Evolutionary conservation across 2,888 invertebrate species (phyloP).

Genomic region (Calephelis perditalis): DNA sequence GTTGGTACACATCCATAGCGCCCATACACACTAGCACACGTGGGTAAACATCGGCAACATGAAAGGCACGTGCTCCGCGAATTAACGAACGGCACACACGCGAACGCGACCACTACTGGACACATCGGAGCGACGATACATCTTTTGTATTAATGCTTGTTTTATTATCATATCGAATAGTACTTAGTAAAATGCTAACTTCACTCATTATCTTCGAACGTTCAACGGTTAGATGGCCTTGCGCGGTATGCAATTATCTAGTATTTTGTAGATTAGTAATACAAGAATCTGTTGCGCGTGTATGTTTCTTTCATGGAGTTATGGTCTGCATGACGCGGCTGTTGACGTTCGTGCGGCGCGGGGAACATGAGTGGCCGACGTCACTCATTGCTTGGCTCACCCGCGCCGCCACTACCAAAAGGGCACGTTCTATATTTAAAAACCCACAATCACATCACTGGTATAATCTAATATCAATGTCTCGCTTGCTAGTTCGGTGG

Average conservation of each 20-base stretch:
- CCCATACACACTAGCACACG: conserved; percentile 21
- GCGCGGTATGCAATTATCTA: conserved; percentile 21
- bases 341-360: conserved; percentile 71
- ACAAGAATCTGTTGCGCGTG: conserved; percentile 36
- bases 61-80: conserved; percentile 46
- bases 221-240: conserved; percentile 20
- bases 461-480: conserved; percentile 47
- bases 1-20: conserved; percentile 36
- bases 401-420: conserved; percentile 66
- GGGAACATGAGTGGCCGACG: conserved; percentile 67
- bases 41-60: conserved; percentile 31
- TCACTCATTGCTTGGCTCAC: conserved; percentile 67
- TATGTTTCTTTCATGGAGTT: conserved; percentile 35
- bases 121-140: conserved; percentile 45
- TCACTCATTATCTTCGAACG: conserved; percentile 33
- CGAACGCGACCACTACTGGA: conserved; percentile 59
- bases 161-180: conserved; percentile 63
- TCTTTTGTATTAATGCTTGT: conserved; percentile 48
- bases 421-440: conserved; percentile 73
- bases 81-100: conserved; percentile 51
- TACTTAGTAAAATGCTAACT: conserved; percentile 39
- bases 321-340: conserved; percentile 59
- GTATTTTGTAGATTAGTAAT: conserved; percentile 14
- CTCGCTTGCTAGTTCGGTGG: conserved; percentile 49
- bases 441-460: conserved; percentile 64